phyloP scores from a whole-genome alignment of 1,140 invertebrate genomes.

The Papilio polyxenes region DNA sequence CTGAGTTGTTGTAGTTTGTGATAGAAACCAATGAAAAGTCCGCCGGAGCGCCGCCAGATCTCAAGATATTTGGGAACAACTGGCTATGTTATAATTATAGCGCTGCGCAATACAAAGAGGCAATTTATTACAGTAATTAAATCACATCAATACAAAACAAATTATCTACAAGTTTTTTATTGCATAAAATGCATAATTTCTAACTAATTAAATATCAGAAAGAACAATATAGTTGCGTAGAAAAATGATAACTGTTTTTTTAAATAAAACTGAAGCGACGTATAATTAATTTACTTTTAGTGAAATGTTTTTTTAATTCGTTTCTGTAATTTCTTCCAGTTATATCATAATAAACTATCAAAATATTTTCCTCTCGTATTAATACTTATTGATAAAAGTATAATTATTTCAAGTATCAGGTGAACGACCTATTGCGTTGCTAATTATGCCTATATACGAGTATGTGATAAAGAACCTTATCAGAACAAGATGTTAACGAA shows the following conservation, averaged over 20 bases:
- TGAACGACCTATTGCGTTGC: constrained; percentile 8
- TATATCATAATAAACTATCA: neutral
- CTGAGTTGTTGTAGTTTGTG: constrained; percentile 1
- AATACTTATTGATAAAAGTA: neutral
- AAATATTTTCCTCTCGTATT: neutral
- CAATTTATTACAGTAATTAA: too few relatives aligned
- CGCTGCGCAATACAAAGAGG: neutral
- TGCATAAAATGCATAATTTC: neutral
- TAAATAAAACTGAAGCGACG: too few relatives aligned
- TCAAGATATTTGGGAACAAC: neutral
- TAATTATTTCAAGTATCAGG: neutral
- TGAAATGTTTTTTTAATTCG: too few relatives aligned
- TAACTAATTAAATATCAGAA: neutral
- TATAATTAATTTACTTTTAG: too few relatives aligned
- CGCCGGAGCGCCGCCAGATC: neutral
- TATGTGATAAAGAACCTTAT: constrained; percentile 8
- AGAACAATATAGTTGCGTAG: neutral
- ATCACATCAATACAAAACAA: neutral
- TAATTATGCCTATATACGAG: neutral
- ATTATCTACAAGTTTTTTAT: neutral
- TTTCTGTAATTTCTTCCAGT: too few relatives aligned
- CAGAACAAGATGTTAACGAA: neutral
- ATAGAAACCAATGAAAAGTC: neutral
- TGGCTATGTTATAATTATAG: constrained; percentile 8
- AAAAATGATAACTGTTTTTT: too few relatives aligned